Base-by-base conservation (phyloP, 2,888 invertebrate genomes). In the Sarcophaga subvicina region DNA sequence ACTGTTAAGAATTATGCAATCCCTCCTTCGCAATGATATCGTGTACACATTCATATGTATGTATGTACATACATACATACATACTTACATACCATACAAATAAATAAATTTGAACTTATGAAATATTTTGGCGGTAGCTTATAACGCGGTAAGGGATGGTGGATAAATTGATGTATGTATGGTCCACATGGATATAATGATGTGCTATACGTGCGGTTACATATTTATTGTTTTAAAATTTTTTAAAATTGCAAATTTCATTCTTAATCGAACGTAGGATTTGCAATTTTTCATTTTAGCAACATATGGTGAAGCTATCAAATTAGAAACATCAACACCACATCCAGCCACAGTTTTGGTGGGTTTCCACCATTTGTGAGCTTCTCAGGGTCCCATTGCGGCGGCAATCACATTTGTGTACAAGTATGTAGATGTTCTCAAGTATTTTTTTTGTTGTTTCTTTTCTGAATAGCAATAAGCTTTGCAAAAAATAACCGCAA, bases 221-320 rank as follows among this genome's bases (percentile, higher is more conserved):
- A 78, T 79, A 85, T 85, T 84, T 80, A 70, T 87, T 88, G 80
- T 79, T 85, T 87, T 72, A 49, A 76, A 81, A 86, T 87, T 85
- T 76, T 86, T 88, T 87, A 47, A 87, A 83, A 84, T 78, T 84
- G 86, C 86, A 69, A 84, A 81, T 76, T 85, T 88, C 22, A 77
- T 71, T 84, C 73, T 70, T 72, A 77, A 82, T 76, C 86, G 80
- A 86, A 86, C 70, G 81, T 78, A 59, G 81, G 72, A 89, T 89
- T 88, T 89, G 89, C 88, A 88, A 89, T 89, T 88, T 90, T 90
- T 89, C 89, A 89, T 89, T 90, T 87, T 89, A 88, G 88, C 86
- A 90, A 89, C 91, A 91, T 90, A 90, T 91, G 91, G 88, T 87
- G 87, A 83, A 83, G 89, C 89, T 88, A 90, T 90, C 89, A 90